Evolutionary conservation across 2,797 vertebrate species (phyloP), one percentile per base, ranked within the genome.

Genomic region (Pantherophis alleghaniensis): DNA sequence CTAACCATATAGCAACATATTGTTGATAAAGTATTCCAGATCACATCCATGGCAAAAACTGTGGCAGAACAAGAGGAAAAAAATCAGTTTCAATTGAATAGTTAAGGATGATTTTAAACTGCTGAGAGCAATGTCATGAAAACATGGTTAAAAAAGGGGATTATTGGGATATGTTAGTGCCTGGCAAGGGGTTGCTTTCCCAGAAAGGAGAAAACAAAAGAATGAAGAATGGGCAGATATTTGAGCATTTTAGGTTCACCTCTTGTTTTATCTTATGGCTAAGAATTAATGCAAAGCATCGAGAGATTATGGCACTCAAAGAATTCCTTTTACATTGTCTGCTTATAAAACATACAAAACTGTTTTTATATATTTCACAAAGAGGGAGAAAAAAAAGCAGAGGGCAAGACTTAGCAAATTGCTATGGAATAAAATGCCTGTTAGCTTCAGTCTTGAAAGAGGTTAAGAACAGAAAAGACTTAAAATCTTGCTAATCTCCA

Each of bases 401-500:
- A 4, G 37, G 55, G 37, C 94, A 94, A 96, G 92, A 18, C 56
- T 88, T 92, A 11, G 42, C 74, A 95, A 93, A 90, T 56, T 0
- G 93, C 92, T 91, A 60, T 61, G 92, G 69, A 95, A 91, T 10
- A 56, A 96, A 96, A 96, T 94, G 95, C 92, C 47, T 93, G 89
- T 90, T 91, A 92, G 47, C 91, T 86, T 93, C 94, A 92, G 91
- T n/a, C 94, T 94, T 92, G 95, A 89, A 24, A 26, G 93, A 94
- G 93, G 94, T 0, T 1, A 95, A 94, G 94, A 95, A 55, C 96
- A 96, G 96, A 92, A 95, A 96, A 96, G 96, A 94, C 94, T 97
- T 96, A 92, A 96, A 97, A 97, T 95, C 90, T 93, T 96, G 91
- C 91, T 94, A 93, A 94, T 98, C 96, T 97, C 97, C 97, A 22